Conservation (phyloP, 2,797 vertebrate genomes). For the Myripristis murdjan region DNA sequence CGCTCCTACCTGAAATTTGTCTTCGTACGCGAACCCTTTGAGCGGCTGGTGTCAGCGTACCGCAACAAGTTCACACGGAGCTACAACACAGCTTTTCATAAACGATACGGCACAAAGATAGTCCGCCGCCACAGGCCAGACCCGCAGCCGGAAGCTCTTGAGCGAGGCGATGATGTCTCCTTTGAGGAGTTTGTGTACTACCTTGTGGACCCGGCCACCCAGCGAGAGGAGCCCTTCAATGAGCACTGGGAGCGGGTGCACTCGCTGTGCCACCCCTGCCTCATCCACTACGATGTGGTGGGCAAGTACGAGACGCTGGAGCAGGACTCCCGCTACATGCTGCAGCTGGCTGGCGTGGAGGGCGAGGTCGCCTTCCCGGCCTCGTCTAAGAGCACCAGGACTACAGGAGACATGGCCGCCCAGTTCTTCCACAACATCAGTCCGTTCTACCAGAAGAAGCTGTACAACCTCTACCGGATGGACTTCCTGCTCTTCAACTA, state of each 20-base stretch:
- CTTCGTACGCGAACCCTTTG: conserved; percentile 93
- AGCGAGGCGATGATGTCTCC: conserved; percentile 89
- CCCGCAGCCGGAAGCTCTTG: conserved; percentile 85
- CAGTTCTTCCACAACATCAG: conserved; percentile 92
- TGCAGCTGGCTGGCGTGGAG: conserved; percentile 87
- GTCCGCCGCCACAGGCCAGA: conserved; percentile 87
- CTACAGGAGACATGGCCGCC: conserved; percentile 85
- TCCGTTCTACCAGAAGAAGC: conserved; percentile 93
- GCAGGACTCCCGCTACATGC: conserved; percentile 90
- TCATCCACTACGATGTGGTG: conserved; percentile 92
- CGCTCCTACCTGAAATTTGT: conserved; percentile 93
- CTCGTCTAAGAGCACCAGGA: conserved; percentile 86
- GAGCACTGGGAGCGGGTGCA: conserved; percentile 95
- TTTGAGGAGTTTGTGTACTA: conserved; percentile 94
- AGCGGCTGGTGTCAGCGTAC: conserved; percentile 93
- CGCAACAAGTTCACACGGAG: conserved; percentile 92
- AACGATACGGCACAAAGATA: conserved; percentile 91
- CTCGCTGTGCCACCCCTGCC: conserved; percentile 94
- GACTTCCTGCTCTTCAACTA: conserved; percentile 97
- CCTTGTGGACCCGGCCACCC: conserved; percentile 91
- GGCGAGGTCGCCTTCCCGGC: conserved; percentile 86
- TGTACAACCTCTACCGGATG: conserved; percentile 94
- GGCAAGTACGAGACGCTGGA: conserved; percentile 95
- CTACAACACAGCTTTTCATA: conserved; percentile 93
- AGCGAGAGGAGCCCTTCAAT: conserved; percentile 91